Evolutionary conservation across 2,888 invertebrate genomes (phyloP).

Genomic region (Chromoteleia sp.): DNA sequence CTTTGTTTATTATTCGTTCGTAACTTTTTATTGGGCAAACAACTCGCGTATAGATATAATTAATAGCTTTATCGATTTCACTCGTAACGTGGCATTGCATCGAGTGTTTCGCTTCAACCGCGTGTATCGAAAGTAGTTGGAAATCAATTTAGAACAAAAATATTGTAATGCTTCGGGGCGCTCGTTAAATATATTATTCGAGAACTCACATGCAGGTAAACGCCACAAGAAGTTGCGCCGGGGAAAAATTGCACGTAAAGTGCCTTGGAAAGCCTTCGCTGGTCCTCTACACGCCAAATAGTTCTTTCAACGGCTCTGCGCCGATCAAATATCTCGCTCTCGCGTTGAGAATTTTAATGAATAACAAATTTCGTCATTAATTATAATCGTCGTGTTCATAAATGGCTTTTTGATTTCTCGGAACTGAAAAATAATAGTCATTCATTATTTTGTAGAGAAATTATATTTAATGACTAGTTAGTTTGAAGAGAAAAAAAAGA

Average conservation of each 20-base stretch:
- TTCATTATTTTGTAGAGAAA: no score
- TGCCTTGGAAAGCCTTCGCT: not conserved
- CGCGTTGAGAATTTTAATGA: no score
- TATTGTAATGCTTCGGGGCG: constrained; percentile 9
- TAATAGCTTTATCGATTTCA: constrained; percentile 47
- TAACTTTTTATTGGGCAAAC: constrained; percentile 47
- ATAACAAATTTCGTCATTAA: no score
- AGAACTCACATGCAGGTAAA: constrained; percentile 1
- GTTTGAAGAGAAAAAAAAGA: no score
- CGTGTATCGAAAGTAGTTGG: constrained; percentile 9
- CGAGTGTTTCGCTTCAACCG: not conserved
- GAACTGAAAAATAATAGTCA: no score
- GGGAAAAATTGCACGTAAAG: not conserved
- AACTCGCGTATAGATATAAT: constrained; percentile 37
- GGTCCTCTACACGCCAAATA: no score
- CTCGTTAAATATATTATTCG: constrained; percentile 22
- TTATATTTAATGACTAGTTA: no score
- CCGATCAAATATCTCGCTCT: no score
- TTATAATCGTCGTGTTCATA: no score
- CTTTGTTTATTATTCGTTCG: constrained; percentile 52
- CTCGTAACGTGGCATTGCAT: constrained; percentile 15
- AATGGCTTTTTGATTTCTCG: no score
- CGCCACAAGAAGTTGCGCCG: no score
- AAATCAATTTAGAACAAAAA: constrained; percentile 43
- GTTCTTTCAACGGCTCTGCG: no score